Percentiles rank a stretch among this genome's conserved stretches.
phyloP scores from a whole-genome alignment of 2,888 invertebrate genomes.

The Ophion ventricosus region DNA sequence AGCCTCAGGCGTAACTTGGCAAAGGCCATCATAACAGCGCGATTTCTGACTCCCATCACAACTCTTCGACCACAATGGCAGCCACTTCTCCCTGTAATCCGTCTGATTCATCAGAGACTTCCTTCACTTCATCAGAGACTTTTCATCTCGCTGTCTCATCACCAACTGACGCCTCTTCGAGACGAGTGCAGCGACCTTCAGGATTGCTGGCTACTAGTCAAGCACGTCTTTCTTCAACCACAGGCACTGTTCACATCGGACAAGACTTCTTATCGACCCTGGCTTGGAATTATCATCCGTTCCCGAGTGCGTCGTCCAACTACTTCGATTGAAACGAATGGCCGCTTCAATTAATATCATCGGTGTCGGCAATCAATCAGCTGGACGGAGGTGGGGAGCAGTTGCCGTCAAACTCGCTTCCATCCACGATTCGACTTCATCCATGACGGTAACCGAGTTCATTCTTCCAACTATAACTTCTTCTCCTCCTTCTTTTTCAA shows the following conservation, averaged over 20 bases:
- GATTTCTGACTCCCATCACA: too few relatives aligned
- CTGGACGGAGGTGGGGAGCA: conserved; percentile 28
- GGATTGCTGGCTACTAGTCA: conserved; percentile 9
- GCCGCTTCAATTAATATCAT: conserved; percentile 16
- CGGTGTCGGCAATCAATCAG: neutral
- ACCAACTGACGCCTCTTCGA: too few relatives aligned
- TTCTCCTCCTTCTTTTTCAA: neutral
- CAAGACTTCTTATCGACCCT: conserved; percentile 17
- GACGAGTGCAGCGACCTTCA: neutral
- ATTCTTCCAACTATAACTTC: neutral
- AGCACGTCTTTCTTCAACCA: neutral
- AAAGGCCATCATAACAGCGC: too few relatives aligned
- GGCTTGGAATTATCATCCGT: conserved; percentile 13
- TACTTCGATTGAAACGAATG: conserved; percentile 7
- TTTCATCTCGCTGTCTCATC: too few relatives aligned
- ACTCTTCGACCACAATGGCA: too few relatives aligned
- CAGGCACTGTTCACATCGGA: conserved; percentile 3
- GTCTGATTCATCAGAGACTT: too few relatives aligned
- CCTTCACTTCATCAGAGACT: too few relatives aligned
- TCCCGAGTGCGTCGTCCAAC: neutral
- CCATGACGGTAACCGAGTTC: conserved; percentile 1
- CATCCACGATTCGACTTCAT: conserved; percentile 8
- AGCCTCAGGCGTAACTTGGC: too few relatives aligned
- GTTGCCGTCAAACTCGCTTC: neutral
- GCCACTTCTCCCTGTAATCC: too few relatives aligned